Evolutionary conservation across 2,888 invertebrate genomes (phyloP).

Genomic region (Dryadula phaetusa): DNA sequence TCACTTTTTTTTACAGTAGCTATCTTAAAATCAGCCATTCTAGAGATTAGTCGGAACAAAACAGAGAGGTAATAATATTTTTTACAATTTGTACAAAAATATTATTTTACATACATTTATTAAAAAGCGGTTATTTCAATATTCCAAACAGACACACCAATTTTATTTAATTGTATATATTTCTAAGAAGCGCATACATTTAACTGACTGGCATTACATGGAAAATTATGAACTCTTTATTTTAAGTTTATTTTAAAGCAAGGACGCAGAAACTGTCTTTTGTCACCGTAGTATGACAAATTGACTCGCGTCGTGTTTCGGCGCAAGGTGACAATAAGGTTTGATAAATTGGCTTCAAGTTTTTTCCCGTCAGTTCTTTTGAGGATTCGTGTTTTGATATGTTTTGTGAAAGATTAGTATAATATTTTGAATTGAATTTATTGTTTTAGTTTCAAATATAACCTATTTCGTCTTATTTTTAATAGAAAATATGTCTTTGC

Average conservation of each 20-base stretch:
- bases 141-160: too few species aligned
- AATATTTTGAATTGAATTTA: neutral
- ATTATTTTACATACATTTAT: too few species aligned
- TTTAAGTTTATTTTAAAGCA: conserved; percentile 21
- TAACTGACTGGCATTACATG: conserved; percentile 6
- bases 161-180: too few species aligned
- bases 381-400: conserved; percentile 16
- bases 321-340: conserved; percentile 50
- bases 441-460: neutral
- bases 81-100: too few species aligned
- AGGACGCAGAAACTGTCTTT: conserved; percentile 44
- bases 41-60: too few species aligned
- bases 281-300: conserved; percentile 53
- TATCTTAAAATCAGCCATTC: too few species aligned
- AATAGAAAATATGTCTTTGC: too few species aligned
- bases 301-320: conserved; percentile 50
- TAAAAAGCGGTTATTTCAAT: too few species aligned
- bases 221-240: conserved; percentile 20
- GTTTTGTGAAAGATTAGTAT: conserved; percentile 4
- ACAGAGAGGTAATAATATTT: too few species aligned
- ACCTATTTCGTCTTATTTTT: too few species aligned
- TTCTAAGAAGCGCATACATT: too few species aligned
- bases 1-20: too few species aligned
- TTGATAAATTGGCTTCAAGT: conserved; percentile 48
- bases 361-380: conserved; percentile 19